Evolutionary conservation across 2,797 vertebrate genomes (phyloP).

Genomic region (Chlorospingus semifuscus): DNA sequence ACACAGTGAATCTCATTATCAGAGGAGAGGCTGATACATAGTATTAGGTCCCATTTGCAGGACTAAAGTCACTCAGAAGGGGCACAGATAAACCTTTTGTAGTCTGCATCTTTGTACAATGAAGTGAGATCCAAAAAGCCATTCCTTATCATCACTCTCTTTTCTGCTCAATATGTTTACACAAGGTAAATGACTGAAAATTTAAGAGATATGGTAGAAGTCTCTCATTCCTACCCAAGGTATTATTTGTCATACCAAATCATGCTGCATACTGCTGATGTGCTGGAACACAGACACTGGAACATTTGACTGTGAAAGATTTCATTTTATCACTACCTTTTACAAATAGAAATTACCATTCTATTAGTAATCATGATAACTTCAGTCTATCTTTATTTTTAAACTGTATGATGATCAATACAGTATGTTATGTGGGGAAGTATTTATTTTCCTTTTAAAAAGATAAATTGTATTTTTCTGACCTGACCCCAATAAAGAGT

Average conservation of each 20-base stretch:
- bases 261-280: background rate
- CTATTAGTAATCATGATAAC: background rate
- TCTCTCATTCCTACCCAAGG: background rate
- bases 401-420: background rate
- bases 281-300: background rate
- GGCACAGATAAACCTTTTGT: background rate
- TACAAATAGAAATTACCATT: background rate
- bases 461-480: background rate
- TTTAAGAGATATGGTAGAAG: background rate
- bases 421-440: background rate
- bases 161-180: background rate
- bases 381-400: background rate
- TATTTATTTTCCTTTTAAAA: background rate
- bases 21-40: background rate
- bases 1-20: background rate
- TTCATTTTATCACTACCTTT: background rate
- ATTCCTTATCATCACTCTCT: background rate
- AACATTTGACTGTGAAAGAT: background rate
- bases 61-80: background rate
- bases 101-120: background rate
- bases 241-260: background rate
- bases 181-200: background rate
- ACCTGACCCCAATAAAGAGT: background rate
- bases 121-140: background rate
- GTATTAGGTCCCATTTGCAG: background rate